Percentiles rank a stretch among this genome's conserved stretches.
phyloP scores from a whole-genome alignment of 2,113 vertebrate species.

The Halcyon malimbica region DNA sequence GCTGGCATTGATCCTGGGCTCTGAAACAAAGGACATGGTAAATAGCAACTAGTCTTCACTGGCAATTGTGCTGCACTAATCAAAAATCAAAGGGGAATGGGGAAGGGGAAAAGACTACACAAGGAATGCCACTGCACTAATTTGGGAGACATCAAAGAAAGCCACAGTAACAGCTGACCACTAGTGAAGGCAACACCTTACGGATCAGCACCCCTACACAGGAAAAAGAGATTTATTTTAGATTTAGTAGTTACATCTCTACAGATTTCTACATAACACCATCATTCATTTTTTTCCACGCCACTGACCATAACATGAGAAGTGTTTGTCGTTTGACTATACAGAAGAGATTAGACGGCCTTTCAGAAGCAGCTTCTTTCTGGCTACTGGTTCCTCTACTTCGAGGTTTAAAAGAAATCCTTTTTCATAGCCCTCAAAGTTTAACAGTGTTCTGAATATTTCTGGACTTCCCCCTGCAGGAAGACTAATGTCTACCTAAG shows the following conservation, averaged over 20 bases:
- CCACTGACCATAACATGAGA: not conserved
- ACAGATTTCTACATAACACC: not conserved
- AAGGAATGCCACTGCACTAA: slow-evolving; percentile 67
- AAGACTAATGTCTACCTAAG: not conserved
- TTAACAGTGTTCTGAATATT: not conserved
- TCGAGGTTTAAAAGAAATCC: not conserved
- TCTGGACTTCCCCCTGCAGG: not conserved
- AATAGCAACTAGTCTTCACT: not conserved
- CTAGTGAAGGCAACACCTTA: slow-evolving; percentile 65
- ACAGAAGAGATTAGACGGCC: accelerated
- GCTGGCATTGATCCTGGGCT: slow-evolving; percentile 91
- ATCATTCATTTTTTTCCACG: not conserved
- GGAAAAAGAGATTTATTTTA: not conserved
- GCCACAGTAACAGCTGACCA: slow-evolving; percentile 51
- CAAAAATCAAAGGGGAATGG: slow-evolving; percentile 33
- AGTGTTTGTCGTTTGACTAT: accelerated
- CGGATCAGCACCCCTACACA: slow-evolving; percentile 53
- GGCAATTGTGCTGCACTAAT: slow-evolving; percentile 7
- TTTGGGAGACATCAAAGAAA: slow-evolving; percentile 60
- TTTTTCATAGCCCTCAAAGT: not conserved
- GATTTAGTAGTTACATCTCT: not conserved
- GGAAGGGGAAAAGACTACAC: slow-evolving; percentile 71
- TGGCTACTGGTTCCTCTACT: not conserved
- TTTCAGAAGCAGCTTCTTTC: not conserved
- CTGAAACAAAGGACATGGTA: slow-evolving; percentile 79